Base-by-base conservation (phyloP, 2,797 vertebrate genomes). In the Mastacembelus armatus region DNA sequence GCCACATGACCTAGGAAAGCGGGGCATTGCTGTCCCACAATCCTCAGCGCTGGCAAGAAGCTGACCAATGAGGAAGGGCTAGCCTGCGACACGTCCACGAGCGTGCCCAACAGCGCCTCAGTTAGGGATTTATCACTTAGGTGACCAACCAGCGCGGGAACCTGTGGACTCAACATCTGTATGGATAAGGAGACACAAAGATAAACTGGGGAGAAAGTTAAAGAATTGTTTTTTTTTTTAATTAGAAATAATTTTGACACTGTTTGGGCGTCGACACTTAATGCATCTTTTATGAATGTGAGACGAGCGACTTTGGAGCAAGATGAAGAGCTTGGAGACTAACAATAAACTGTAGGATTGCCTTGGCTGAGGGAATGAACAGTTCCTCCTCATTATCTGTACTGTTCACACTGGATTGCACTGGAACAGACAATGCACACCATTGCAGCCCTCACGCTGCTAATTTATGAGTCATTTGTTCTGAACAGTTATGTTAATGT, bases 161-260 rank as follows among this genome's bases (percentile, higher is more conserved):
- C 91, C 66, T 96, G 94, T 38, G 95, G 92, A 50, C 93, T 93
- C 86, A 97, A 83, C 57, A 93, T 94, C 98, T 99, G 64, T 40
- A 30, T 2, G 24, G 10, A 58, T 38, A 49, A 56, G 44, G 22
- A 19, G 32, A 45, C 38, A 66, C 7, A 55, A 52, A 19, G 49
- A 59, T 3, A 44, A 45, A 33, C 24, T 63, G 7, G 39, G n/a
- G n/a, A 40, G 10, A 9, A n/a, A 8, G 18, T 19, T 6, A 52
- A 32, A 44, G 4, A 2, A 30, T 21, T 12, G 9, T 27, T 30
- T 4, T 18, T 39, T 16, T 26, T 35, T 36, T 38, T 29, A 15
- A 43, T 22, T 15, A n/a, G 3, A 47, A 33, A 33, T 40, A 10
- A 10, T 38, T 44, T 11, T 43, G 43, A 56, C 36, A 43, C 14